A percentile compares a stretch with the other conserved stretches of the same genome.
Conservation (phyloP, 2,797 vertebrate genomes). For the Melopsittacus undulatus region DNA sequence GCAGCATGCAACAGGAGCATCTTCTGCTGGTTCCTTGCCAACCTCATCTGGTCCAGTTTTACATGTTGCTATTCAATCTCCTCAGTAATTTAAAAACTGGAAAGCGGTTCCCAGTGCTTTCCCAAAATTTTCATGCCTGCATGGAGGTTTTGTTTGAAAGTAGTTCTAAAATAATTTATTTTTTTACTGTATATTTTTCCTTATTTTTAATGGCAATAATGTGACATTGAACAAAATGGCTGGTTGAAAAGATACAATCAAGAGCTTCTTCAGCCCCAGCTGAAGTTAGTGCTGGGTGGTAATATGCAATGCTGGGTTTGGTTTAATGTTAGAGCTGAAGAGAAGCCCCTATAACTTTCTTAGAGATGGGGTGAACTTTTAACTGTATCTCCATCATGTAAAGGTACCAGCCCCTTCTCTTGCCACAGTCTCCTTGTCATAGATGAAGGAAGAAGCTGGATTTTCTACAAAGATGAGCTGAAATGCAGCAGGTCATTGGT, state of each 20-base stretch:
- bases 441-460: neutral
- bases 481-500: neutral
- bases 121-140: neutral
- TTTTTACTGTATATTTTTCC: neutral
- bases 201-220: neutral
- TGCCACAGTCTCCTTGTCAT: rapidly evolving
- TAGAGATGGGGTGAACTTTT: neutral
- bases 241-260: neutral
- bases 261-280: neutral
- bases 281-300: neutral
- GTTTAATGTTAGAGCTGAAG: neutral
- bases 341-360: neutral
- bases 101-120: neutral
- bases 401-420: neutral
- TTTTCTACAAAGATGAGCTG: neutral
- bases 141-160: neutral
- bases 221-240: neutral
- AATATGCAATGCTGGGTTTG: neutral
- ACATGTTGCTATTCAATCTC: neutral
- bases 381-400: neutral
- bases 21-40: neutral
- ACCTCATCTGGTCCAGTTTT: neutral
- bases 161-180: neutral
- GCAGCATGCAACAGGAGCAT: neutral
- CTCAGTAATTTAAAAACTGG: neutral